A percentile compares a stretch with the other conserved stretches of the same genome.
Evolutionary conservation across 2,888 invertebrate genomes (phyloP).

Genomic region (Vesta saturnalis): DNA sequence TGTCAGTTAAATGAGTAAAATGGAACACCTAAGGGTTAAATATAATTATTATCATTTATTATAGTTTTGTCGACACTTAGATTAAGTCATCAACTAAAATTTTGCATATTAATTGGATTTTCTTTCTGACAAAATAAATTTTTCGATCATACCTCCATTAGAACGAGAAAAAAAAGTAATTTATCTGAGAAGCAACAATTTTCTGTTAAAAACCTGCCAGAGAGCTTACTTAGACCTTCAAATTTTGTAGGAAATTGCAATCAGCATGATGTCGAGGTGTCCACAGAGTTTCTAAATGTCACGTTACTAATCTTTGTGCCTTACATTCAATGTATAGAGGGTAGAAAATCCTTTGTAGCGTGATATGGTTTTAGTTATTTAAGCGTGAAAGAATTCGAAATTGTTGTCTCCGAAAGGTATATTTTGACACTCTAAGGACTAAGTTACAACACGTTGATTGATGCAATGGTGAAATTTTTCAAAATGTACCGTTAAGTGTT

Average conservation of each 20-base stretch:
- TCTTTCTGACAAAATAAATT: too few relatives aligned
- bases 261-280: conserved; percentile 53
- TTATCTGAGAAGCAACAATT: background rate
- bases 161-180: background rate
- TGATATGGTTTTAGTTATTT: conserved; percentile 9
- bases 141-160: too few relatives aligned
- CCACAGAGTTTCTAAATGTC: conserved; percentile 53
- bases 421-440: conserved; percentile 27
- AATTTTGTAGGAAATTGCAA: conserved; percentile 46
- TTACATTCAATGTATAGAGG: conserved; percentile 16
- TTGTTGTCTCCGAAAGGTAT: conserved; percentile 21
- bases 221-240: conserved; percentile 22
- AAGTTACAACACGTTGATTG: conserved; percentile 17
- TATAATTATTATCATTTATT: conserved; percentile 11
- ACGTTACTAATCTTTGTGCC: conserved; percentile 40
- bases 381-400: conserved; percentile 27
- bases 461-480: background rate
- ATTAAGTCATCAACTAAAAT: conserved; percentile 4
- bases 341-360: conserved; percentile 6
- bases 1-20: background rate
- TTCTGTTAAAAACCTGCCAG: background rate
- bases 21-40: conserved; percentile 5
- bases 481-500: conserved; percentile 12
- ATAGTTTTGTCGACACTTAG: background rate
- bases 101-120: conserved; percentile 13